phyloP scores from a whole-genome alignment of 2,113 vertebrate species.

The Antechinus flavipes region DNA sequence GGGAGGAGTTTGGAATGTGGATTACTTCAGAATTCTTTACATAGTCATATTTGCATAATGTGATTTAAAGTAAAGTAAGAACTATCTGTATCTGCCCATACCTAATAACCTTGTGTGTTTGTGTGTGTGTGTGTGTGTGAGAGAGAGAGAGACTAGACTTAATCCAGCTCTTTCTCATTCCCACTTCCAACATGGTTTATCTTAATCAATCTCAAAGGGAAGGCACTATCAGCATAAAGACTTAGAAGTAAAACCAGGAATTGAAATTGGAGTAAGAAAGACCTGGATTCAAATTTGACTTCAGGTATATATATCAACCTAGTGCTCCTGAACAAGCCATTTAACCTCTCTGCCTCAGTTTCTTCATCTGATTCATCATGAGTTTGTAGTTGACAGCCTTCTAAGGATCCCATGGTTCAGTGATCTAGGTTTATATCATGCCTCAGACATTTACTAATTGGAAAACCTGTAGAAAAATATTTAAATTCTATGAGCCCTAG shows the following conservation, averaged over 20 bases:
- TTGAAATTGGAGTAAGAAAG: not conserved
- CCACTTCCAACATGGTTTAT: not conserved
- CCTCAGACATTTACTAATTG: not conserved
- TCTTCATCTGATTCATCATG: not conserved
- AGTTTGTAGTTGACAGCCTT: not conserved
- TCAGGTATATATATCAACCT: not conserved
- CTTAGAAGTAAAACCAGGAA: not conserved
- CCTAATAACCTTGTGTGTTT: too few species aligned
- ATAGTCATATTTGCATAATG: not conserved
- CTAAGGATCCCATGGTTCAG: not conserved
- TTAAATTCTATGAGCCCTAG: not conserved
- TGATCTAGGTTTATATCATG: not conserved
- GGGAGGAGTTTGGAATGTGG: not conserved
- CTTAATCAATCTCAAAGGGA: not conserved
- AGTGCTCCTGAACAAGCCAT: not conserved
- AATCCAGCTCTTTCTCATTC: not conserved
- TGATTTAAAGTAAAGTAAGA: not conserved
- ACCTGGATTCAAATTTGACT: not conserved
- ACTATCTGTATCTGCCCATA: not conserved
- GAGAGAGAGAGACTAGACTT: not conserved
- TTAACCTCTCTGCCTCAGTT: not conserved
- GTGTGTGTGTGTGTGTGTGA: not conserved
- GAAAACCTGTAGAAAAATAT: not conserved
- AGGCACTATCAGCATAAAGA: not conserved
- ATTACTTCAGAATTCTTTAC: not conserved